Percentiles rank a stretch among this genome's conserved stretches.
Conservation (phyloP, 37 sponge, comb jelly and placozoan species). For the Agelas oroides region DNA sequence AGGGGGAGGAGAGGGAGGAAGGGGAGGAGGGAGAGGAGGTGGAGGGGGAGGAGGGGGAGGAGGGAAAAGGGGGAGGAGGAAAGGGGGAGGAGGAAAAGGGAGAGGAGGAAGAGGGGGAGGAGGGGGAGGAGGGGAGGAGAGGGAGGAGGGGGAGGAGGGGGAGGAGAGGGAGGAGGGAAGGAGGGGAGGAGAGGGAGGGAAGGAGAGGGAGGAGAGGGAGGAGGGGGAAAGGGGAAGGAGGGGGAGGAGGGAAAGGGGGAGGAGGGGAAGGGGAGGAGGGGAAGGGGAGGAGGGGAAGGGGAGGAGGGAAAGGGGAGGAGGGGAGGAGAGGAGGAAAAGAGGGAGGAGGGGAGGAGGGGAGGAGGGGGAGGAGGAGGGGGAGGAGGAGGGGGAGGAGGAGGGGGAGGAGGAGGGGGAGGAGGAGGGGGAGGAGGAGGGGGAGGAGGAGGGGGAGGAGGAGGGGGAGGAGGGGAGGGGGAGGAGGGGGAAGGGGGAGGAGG, state of each 20-base stretch:
- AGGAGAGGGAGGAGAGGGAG: background rate
- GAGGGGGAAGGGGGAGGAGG: background rate
- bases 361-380: background rate
- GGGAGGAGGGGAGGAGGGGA: background rate
- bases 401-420: background rate
- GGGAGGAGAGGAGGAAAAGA: slow-evolving; percentile 9
- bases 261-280: background rate
- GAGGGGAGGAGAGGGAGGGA: background rate
- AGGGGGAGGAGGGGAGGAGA: no score
- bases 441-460: background rate
- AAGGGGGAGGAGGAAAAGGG: no score
- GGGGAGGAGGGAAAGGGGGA: background rate
- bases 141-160: no score
- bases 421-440: background rate
- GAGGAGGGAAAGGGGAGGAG: slow-evolving; percentile 15
- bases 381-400: background rate
- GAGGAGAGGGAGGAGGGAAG: no score
- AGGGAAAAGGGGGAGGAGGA: no score
- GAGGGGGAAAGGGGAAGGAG: background rate
- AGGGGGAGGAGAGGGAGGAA: background rate
- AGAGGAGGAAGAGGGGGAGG: no score
- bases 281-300: background rate
- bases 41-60: background rate
- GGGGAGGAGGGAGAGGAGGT: background rate
- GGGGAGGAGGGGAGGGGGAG: background rate